These are phyloP conservation scores for human (Homo sapiens) DNA, from an alignment of 2,113 vertebrate species.

Conservation along the genomic window GRCh38 chr7:137140501-137141000, in stretches of 20 bases:
- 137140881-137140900: neutral
- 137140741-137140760: neutral
- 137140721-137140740: neutral
- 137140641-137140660: no score
- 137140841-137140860: neutral
- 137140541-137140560: no score
- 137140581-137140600: no score
- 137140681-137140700: neutral
- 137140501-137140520: no score
- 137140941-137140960: neutral
- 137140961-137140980: neutral
- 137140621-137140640: no score
- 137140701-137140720: neutral
- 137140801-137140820: neutral
- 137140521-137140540: no score
- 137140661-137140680: neutral
- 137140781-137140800: neutral
- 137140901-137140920: neutral
- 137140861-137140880: neutral
- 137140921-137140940: neutral
- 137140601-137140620: no score
- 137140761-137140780: neutral
- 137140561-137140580: no score
- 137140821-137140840: neutral
- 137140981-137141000: neutral